Conservation (phyloP, 1,140 invertebrate genomes). For the Zaprionus lachaisei region DNA sequence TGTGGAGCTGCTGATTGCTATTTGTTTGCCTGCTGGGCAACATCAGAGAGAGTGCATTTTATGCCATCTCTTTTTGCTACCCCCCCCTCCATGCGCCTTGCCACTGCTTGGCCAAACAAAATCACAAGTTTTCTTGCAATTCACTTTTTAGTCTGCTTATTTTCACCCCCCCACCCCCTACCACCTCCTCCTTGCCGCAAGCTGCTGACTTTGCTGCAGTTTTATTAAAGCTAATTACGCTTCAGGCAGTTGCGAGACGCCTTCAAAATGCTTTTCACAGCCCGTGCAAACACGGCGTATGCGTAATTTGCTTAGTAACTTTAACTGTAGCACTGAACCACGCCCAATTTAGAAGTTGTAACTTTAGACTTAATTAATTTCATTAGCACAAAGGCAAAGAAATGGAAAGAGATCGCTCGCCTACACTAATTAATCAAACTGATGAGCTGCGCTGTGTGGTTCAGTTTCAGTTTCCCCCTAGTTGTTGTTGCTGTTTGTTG, state of each 20-base stretch:
- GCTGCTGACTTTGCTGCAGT: constrained; percentile 17
- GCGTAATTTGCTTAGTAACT: constrained; percentile 35
- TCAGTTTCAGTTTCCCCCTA: background rate
- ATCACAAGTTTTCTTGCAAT: constrained; percentile 28
- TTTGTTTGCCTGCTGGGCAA: constrained; percentile 52
- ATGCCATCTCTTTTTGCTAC: constrained; percentile 5
- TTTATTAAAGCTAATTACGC: constrained; percentile 51
- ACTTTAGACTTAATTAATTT: constrained; percentile 57
- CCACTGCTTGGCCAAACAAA: constrained; percentile 8
- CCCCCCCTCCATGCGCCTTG: background rate
- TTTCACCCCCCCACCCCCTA: background rate
- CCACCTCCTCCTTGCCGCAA: background rate
- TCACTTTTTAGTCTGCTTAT: background rate
- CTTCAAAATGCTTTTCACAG: constrained; percentile 17
- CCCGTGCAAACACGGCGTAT: constrained; percentile 34
- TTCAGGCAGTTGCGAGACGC: background rate
- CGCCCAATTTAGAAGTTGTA: constrained; percentile 21
- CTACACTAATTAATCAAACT: constrained; percentile 58
- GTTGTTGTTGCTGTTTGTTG: background rate
- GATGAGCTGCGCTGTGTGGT: background rate
- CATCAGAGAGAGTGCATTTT: constrained; percentile 24
- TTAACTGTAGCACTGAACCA: constrained; percentile 5
- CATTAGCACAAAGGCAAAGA: constrained; percentile 5
- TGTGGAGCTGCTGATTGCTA: constrained; percentile 51
- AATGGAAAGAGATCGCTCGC: constrained; percentile 24